Evolutionary conservation across 2,113 vertebrate species (phyloP).

Genomic region (Cyanistes caeruleus): DNA sequence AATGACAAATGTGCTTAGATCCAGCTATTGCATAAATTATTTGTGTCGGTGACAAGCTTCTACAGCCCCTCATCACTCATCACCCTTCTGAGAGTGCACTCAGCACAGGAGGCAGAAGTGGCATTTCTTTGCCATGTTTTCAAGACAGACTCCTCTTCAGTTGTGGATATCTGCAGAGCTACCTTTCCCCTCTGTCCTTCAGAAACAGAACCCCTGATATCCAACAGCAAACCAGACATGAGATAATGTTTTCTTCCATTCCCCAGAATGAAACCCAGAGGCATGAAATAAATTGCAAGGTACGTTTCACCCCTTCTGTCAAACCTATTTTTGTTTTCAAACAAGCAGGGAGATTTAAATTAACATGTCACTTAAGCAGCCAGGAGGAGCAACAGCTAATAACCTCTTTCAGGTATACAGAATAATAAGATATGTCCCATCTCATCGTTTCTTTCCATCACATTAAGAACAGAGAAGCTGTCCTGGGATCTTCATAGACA

Average conservation of each 20-base stretch:
- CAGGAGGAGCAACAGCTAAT: constrained; percentile 1
- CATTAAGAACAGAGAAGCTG: not conserved
- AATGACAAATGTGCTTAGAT: constrained; percentile 19
- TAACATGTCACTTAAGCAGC: constrained; percentile 8
- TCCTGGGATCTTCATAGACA: not conserved
- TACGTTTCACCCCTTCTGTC: not conserved
- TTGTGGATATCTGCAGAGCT: not conserved
- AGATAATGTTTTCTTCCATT: not conserved
- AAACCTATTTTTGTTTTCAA: not conserved
- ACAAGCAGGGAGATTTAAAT: not conserved
- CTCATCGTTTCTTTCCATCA: not conserved
- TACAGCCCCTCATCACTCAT: not conserved
- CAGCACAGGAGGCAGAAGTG: not conserved
- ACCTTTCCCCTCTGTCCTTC: not conserved
- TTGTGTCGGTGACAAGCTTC: not conserved
- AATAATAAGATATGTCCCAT: not conserved
- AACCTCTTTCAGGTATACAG: not conserved
- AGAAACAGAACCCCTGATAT: not conserved
- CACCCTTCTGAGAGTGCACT: not conserved
- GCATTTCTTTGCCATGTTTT: not conserved
- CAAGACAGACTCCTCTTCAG: not conserved
- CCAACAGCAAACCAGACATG: constrained; percentile 1
- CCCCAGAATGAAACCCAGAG: not conserved
- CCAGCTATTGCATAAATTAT: not conserved
- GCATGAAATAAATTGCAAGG: constrained; percentile 1